Evolutionary conservation across 1,140 invertebrate genomes (phyloP), one percentile per base, ranked within the genome.

Genomic region (Drosophila arawakana): DNA sequence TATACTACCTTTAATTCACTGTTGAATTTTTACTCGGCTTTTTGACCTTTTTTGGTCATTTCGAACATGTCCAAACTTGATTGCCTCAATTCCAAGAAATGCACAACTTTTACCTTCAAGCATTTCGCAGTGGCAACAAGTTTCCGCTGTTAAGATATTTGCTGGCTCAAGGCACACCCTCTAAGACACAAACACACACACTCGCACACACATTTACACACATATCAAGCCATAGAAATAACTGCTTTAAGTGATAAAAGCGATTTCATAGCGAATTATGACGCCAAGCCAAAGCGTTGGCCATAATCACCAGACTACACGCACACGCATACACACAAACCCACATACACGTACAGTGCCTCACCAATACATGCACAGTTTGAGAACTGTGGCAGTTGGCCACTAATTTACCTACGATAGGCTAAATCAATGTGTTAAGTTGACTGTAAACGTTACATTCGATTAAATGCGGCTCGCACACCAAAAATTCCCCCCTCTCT

Each of bases 361-460:
- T 8, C 25, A 47, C n/a, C 37, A 8, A 30, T 44, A 59, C 30
- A 47, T 9, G 41, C 6, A 18, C 65, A 35, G 21, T 43, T 43
- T 65, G 18, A 43, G 55, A 50, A 30, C 54, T 44, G 55, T 61
- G 62, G 59, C 57, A 68, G 71, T 68, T 50, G 73, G 66, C 59
- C 63, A 61, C 66, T 57, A 73, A 78, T 78, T 80, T 78, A 78
- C 66, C 76, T 80, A 67, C 47, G 74, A 78, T 70, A 85, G 60
- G 49, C 67, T 66, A 60, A 80, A 72, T 80, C 70, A 63, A 80
- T 69, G 67, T 84, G 77, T 62, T 84, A 69, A 85, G 77, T 84
- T 85, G 62, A 80, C 74, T 85, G 74, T 84, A 60, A 85, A 78
- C 70, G 74, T 78, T 84, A 80, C 70, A 84, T 84, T 84, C 69